Percentiles rank a stretch among this genome's conserved stretches.
phyloP scores from a whole-genome alignment of 2,797 vertebrate genomes.

The Hephaestus fuliginosus region DNA sequence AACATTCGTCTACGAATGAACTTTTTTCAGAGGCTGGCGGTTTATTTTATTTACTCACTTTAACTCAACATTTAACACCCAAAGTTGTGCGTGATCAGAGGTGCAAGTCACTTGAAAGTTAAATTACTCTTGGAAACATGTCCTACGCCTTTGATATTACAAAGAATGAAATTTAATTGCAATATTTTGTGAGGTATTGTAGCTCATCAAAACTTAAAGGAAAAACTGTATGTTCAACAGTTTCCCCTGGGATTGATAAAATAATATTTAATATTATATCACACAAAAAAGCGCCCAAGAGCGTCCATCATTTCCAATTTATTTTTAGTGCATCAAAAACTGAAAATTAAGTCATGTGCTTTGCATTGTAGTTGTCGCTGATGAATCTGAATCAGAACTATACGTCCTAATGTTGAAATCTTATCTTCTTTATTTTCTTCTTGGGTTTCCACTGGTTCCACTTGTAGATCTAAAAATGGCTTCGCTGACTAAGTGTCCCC shows the following conservation, averaged over 20 bases:
- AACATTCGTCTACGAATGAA: not conserved
- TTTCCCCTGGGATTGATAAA: too few relatives aligned
- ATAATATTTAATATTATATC: too few relatives aligned
- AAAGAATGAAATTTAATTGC: not conserved
- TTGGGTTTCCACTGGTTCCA: too few relatives aligned
- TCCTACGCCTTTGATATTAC: not conserved
- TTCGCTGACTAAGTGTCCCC: too few relatives aligned
- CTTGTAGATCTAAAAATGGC: too few relatives aligned
- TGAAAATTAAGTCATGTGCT: too few relatives aligned
- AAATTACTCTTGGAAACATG: not conserved
- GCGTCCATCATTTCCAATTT: too few relatives aligned
- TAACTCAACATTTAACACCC: not conserved
- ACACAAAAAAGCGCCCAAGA: not conserved
- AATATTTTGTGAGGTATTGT: not conserved
- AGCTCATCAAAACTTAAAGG: not conserved
- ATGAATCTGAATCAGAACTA: too few relatives aligned
- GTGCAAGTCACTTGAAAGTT: not conserved
- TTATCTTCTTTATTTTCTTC: too few relatives aligned
- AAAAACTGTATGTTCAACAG: not conserved
- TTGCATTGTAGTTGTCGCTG: too few relatives aligned
- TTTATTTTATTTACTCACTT: not conserved
- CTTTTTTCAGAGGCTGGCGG: not conserved
- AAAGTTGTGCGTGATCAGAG: not conserved
- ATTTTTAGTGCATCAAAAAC: too few relatives aligned
- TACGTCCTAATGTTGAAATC: too few relatives aligned